Evolutionary conservation across 64 coral and sea anemone genomes (phyloP), one percentile per base, ranked within the genome.

Genomic region (Montipora foliosa): DNA sequence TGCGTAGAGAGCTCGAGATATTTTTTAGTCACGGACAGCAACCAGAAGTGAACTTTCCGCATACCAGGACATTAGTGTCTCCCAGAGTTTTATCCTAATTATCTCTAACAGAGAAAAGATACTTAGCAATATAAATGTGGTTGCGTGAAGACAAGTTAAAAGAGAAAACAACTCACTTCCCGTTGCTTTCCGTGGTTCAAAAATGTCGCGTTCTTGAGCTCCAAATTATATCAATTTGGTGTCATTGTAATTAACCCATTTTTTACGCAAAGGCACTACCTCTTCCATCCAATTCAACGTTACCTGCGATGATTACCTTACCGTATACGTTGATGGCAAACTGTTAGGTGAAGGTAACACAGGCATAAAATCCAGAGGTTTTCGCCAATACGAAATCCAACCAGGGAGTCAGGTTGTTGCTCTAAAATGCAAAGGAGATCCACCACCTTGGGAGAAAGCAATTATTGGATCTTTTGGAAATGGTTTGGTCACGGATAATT

Each of bases 301-400:
- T 21, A 93, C 92, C 12, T 93, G 92, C 55, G 92, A 93, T 9
- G 49, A 29, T 10, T 60, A 79, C 16, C 44, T 93, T 8, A n/a
- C 87, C 44, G 21, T 93, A 2, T 93, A 88, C 77, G 60, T 81
- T 48, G 92, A 93, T 49, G 92, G 92, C n/a, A 76, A 61, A 4
- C 55, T 24, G 44, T 13, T 92, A 20, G 81, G 92, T 16, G 76
- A 49, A 5, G 68, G 62, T 5, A 45, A 13, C 7, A 49, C 82
- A 5, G 7, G 48, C 19, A 25, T 21, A 5, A 21, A 3, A 8
- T 48, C 47, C 0, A 86, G 81, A 29, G 11, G 37, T 53, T 88
- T 71, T 62, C 16, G 9, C 3, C 48, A 47, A 25, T 66, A 85
- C 82, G 22, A 74, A 14, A 6, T 73, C 67, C 11, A 7, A 49